Conservation (phyloP, 2,888 invertebrate genomes). For the Colletes collaris region DNA sequence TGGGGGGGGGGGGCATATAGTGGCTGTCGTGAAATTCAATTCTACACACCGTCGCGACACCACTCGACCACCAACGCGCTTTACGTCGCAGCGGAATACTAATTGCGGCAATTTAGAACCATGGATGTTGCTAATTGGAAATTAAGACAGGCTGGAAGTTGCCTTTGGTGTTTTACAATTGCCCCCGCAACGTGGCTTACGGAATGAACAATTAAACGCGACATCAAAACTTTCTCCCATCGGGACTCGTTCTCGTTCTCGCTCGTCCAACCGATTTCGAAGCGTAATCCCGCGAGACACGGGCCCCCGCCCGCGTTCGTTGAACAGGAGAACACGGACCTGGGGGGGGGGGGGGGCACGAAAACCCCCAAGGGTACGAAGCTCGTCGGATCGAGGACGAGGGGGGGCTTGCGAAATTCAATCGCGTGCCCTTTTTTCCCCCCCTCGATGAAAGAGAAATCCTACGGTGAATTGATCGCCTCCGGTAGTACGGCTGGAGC, state of each 20-base stretch:
- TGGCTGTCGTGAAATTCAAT: conserved; percentile 36
- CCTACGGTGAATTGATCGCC: background rate
- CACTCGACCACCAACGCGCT: conserved; percentile 42
- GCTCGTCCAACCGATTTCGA: background rate
- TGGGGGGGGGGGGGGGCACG: background rate
- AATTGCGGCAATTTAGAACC: conserved; percentile 54
- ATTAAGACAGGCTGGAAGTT: conserved; percentile 49
- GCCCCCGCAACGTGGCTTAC: conserved; percentile 45
- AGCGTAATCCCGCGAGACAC: background rate
- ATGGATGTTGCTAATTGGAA: conserved; percentile 53
- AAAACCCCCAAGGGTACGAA: no score
- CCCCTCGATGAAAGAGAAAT: conserved; percentile 15
- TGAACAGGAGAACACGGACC: background rate
- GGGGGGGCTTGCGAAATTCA: conserved; percentile 9
- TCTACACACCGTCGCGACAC: conserved; percentile 1
- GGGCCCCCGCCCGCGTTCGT: background rate
- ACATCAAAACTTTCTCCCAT: conserved; percentile 36
- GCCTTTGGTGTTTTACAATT: conserved; percentile 52
- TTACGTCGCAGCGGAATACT: conserved; percentile 48
- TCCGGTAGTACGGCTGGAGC: background rate
- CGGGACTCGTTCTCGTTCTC: background rate
- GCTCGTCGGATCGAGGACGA: no score
- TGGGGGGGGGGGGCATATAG: no score
- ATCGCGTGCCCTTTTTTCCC: background rate
- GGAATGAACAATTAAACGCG: conserved; percentile 52